phyloP scores from a whole-genome alignment of 2,797 vertebrate genomes.

The Gymnothorax reevesii region DNA sequence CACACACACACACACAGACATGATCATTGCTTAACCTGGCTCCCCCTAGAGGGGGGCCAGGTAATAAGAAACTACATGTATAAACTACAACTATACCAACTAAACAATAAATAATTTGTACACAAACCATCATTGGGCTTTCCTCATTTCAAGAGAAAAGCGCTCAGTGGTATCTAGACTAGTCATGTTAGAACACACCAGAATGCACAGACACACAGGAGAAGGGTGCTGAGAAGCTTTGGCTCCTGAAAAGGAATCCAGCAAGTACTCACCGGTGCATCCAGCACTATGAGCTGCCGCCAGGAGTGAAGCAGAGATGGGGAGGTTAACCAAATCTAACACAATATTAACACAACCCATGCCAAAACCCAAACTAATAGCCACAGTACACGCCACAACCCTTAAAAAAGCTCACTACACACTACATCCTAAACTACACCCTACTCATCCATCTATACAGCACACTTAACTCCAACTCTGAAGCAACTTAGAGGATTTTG shows the following conservation, averaged over 20 bases:
- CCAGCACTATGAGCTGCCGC: conserved; percentile 94
- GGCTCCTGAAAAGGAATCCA: conserved; percentile 28
- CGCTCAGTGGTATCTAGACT: not conserved
- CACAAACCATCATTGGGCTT: not conserved
- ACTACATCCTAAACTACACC: not conserved
- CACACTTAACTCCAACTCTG: not conserved
- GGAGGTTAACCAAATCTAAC: conserved; percentile 49
- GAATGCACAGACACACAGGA: not conserved
- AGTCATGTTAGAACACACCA: not conserved
- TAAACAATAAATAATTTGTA: not conserved
- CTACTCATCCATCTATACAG: not conserved
- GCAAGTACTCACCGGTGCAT: conserved; percentile 88
- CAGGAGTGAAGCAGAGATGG: conserved; percentile 71
- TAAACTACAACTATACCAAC: too few species aligned
- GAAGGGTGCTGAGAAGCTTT: conserved; percentile 20
- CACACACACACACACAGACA: too few species aligned
- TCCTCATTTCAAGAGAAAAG: not conserved
- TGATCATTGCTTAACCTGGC: too few species aligned
- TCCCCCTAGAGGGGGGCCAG: too few species aligned
- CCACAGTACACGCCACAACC: not conserved
- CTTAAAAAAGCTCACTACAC: not conserved
- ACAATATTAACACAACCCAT: conserved; percentile 9
- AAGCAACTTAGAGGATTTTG: not conserved
- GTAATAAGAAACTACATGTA: too few species aligned
- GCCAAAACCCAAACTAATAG: conserved; percentile 16